Conservation (phyloP, 1,140 invertebrate species). For the Magallana ariakensis region DNA sequence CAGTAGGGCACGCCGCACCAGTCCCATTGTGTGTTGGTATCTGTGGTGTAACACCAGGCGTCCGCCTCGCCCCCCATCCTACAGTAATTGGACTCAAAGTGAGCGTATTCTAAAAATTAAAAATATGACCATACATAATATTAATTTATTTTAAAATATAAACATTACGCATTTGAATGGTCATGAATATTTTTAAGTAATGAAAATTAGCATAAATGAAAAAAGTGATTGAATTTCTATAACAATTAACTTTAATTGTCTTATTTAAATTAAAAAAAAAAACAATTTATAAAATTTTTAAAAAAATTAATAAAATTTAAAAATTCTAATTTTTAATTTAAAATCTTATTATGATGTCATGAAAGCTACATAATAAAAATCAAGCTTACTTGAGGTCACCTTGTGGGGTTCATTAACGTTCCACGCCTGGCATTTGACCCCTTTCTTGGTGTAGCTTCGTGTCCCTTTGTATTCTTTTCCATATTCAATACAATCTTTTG, state of each 20-base stretch:
- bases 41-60: neutral
- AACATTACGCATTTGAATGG: neutral
- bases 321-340: no score
- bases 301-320: no score
- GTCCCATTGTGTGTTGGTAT: neutral
- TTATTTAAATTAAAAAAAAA: neutral
- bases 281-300: neutral
- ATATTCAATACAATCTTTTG: neutral
- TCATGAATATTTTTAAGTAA: neutral
- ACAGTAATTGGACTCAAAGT: constrained; percentile 12
- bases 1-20: neutral
- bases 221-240: neutral
- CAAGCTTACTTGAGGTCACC: neutral
- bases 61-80: neutral
- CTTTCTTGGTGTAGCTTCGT: neutral
- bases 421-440: neutral
- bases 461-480: constrained; percentile 3
- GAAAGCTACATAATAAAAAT: no score
- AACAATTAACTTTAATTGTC: neutral
- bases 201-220: neutral
- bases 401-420: neutral
- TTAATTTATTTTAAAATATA: neutral
- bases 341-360: no score
- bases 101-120: neutral
- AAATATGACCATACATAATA: neutral